Conservation (phyloP, 2,113 vertebrate genomes). For the Ifrita kowaldi region DNA sequence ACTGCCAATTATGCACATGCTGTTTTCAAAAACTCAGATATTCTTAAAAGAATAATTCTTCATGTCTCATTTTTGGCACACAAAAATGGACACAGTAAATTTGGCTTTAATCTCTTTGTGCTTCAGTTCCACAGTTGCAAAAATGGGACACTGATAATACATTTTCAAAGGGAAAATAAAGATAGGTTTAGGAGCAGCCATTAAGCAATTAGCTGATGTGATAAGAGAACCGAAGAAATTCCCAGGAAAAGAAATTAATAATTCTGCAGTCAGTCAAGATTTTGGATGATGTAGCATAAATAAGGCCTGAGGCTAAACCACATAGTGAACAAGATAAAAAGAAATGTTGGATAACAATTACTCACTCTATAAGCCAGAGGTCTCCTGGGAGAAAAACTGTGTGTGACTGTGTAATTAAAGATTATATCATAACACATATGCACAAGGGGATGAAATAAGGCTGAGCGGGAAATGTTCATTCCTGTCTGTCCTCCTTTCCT, state of each 20-base stretch:
- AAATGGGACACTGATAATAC: not conserved
- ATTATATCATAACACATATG: not conserved
- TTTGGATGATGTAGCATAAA: conserved; percentile 29
- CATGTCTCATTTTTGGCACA: not conserved
- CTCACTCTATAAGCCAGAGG: not conserved
- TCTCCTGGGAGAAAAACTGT: not conserved
- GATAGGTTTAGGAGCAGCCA: not conserved
- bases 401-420: conserved; percentile 20
- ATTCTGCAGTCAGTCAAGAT: not conserved
- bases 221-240: conserved; percentile 35
- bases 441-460: not conserved
- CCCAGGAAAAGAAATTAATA: not conserved
- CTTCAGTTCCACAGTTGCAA: not conserved
- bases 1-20: not conserved
- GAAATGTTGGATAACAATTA: not conserved
- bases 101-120: not conserved
- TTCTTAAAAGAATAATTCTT: not conserved
- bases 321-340: conserved; percentile 16
- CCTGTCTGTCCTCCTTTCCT: not conserved
- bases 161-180: not conserved
- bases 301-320: conserved; percentile 22
- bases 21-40: not conserved
- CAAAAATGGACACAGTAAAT: not conserved
- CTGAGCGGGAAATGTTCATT: not conserved
- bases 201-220: conserved; percentile 4